These are phyloP conservation scores for Mesoligia furuncula DNA, from an alignment of 2,888 invertebrate genomes.

Conservation along the genomic window DNA sequence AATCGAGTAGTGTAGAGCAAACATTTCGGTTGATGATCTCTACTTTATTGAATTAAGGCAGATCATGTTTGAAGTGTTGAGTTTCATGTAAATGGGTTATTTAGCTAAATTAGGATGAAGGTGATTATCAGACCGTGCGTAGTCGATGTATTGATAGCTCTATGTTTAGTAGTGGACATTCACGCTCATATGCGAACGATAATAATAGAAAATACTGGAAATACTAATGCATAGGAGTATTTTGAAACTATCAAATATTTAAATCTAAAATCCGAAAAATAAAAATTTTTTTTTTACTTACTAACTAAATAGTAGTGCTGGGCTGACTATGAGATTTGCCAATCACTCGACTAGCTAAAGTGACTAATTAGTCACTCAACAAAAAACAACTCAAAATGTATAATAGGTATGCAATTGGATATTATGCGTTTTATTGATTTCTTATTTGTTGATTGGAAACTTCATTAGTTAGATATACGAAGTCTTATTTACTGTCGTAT, in stretches of 20 bases:
- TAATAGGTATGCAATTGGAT: too few species aligned
- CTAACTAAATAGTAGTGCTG: background rate
- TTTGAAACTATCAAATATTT: too few species aligned
- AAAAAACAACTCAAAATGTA: too few species aligned
- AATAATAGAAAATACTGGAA: background rate
- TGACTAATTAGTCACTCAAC: too few species aligned
- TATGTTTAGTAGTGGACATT: background rate
- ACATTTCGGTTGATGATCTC: constrained; percentile 17
- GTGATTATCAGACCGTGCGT: background rate
- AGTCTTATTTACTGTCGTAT: background rate
- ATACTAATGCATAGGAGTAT: too few species aligned
- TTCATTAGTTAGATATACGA: background rate
- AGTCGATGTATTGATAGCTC: background rate
- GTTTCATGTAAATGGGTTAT: background rate
- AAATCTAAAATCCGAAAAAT: too few species aligned
- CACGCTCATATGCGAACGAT: background rate
- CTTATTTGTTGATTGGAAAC: background rate
- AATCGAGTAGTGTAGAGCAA: constrained; percentile 21
- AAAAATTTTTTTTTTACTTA: background rate
- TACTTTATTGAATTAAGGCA: constrained; percentile 30
- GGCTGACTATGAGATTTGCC: background rate
- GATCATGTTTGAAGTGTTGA: background rate
- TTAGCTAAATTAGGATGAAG: background rate
- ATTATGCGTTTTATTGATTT: background rate
- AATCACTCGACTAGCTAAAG: background rate